Base-by-base conservation (phyloP, 2,888 invertebrate species). In the Hirtodrosophila trivittata region DNA sequence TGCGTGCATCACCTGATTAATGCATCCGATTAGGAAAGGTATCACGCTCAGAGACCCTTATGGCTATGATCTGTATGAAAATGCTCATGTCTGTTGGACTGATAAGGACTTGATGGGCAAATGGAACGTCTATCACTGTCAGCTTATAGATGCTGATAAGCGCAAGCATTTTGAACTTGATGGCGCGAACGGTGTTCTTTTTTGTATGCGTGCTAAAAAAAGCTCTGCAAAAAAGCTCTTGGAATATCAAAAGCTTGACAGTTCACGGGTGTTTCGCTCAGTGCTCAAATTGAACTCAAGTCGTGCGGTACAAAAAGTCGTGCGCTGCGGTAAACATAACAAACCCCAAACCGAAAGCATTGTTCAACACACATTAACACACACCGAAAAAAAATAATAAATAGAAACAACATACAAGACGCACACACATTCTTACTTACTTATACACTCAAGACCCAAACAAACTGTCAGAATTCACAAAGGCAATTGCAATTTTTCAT, bases 201-300 rank as follows among this genome's bases (percentile, higher is more conserved):
- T 16, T 13, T 16, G 14, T 45, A 7, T 14, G 35, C 1, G 33
- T 43, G 38, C 41, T 8, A 51, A 84, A 7, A 49, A 84, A 80
- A 81, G 84, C 81, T 60, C 26, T 5, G 8, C 18, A 4, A 25
- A 46, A 49, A 64, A 84, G 70, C 75, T 70, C 51, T 6, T 7
- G 46, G 21, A 39, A 42, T 51, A 70, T 28, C 52, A 86, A 80
- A 84, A 86, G 87, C 66, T 84, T 73, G 33, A 26, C 10, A 8
- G 21, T 50, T 25, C 28, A 45, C 38, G 39, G 37, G 14, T 42
- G 25, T 9, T 43, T 3, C 39, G 65, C 46, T 80, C 77, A 86
- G 82, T 80, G 69, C 86, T 84, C 64, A 67, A 81, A 63, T 56
- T 63, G 70, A 86, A 86, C 65, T 86, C 85, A 59, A 55, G 45